Percentiles rank a stretch among this genome's conserved stretches.
Evolutionary conservation across 2,888 invertebrate species (phyloP).

Genomic region (Drosophila meridiana): DNA sequence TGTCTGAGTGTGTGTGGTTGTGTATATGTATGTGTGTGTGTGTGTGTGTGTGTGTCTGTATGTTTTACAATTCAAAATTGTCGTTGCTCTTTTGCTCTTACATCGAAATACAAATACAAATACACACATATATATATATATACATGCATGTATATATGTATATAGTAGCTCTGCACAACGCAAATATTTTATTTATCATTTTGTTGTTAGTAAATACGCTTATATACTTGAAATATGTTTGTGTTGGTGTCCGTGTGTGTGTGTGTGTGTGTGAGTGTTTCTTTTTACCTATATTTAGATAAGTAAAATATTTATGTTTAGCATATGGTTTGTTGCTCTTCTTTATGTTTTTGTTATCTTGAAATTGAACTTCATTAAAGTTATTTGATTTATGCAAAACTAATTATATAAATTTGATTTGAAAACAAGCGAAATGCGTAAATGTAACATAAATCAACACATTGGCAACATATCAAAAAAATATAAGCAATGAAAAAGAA

Average conservation of each 20-base stretch:
- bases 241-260: constrained; percentile 16
- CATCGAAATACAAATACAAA: constrained; percentile 51
- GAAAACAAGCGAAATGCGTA: constrained; percentile 46
- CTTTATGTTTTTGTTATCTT: constrained; percentile 40
- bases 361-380: constrained; percentile 37
- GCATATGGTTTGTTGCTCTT: constrained; percentile 20
- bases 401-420: not conserved
- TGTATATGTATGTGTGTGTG: constrained; percentile 10
- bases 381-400: constrained; percentile 39
- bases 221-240: constrained; percentile 50
- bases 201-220: constrained; percentile 43
- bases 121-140: not conserved
- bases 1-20: constrained; percentile 14
- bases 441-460: constrained; percentile 51
- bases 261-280: constrained; percentile 16
- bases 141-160: constrained; percentile 21
- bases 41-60: constrained; percentile 24
- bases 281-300: constrained; percentile 45
- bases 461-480: constrained; percentile 55
- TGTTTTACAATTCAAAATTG: constrained; percentile 60
- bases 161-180: constrained; percentile 42
- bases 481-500: constrained; percentile 11
- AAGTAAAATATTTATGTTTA: constrained; percentile 46
- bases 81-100: constrained; percentile 50
- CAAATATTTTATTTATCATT: constrained; percentile 22